Percentiles rank a stretch among this genome's conserved stretches.
phyloP scores from a whole-genome alignment of 1,140 invertebrate species.

The Sarcophaga bullata region DNA sequence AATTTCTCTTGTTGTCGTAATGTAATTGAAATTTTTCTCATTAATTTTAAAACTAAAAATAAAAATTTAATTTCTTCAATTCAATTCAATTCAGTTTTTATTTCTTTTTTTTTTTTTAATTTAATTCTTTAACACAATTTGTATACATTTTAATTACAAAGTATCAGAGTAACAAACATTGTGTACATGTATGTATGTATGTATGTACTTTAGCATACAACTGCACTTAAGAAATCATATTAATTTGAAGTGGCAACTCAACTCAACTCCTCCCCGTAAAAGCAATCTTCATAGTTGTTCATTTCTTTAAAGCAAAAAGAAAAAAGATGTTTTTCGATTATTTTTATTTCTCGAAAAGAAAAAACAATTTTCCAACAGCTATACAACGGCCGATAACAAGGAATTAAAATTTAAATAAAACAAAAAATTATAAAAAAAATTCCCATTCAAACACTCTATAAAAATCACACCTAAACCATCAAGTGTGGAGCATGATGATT shows the following conservation, averaged over 20 bases:
- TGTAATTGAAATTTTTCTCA: no score
- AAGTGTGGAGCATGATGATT: constrained; percentile 9
- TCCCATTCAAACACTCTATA: constrained; percentile 9
- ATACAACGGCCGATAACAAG: constrained; percentile 6
- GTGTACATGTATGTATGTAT: not conserved
- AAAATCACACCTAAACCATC: constrained; percentile 19
- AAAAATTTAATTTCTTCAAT: no score
- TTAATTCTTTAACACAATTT: not conserved
- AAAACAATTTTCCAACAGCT: not conserved
- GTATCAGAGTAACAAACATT: not conserved
- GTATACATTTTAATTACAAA: not conserved
- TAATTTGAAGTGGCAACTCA: constrained; percentile 12
- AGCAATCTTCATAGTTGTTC: no score
- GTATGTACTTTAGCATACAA: not conserved
- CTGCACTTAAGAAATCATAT: constrained; percentile 10
- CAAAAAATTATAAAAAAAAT: not conserved
- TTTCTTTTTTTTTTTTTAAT: not conserved
- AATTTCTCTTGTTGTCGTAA: not conserved
- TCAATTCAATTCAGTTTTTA: no score
- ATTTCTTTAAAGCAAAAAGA: no score
- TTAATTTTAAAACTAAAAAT: no score
- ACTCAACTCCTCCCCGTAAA: no score
- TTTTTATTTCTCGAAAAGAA: not conserved
- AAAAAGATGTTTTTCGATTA: not conserved
- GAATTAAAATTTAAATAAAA: constrained; percentile 17